These are phyloP conservation scores for Troilus luridus DNA, from an alignment of 2,888 invertebrate species.

Conservation along the genomic window DNA sequence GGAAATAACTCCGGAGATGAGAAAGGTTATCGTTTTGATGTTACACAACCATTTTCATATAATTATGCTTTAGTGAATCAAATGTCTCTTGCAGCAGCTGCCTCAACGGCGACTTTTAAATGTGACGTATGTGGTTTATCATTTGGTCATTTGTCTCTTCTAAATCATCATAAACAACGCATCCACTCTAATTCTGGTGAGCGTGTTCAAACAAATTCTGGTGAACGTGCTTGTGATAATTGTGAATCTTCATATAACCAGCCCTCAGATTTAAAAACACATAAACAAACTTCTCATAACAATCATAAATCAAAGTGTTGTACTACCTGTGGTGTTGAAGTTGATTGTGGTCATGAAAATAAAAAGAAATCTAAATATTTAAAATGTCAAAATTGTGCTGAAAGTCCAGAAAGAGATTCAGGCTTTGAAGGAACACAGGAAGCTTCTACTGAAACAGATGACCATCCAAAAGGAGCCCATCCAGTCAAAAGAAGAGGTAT, in stretches of 20 bases:
- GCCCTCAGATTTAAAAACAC: constrained; percentile 71
- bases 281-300: constrained; percentile 67
- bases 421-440: constrained; percentile 64
- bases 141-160: constrained; percentile 84
- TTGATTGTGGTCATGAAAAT: constrained; percentile 66
- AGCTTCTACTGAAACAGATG: constrained; percentile 63
- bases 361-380: constrained; percentile 67
- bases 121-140: constrained; percentile 90
- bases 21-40: constrained; percentile 72
- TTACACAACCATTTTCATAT: constrained; percentile 71
- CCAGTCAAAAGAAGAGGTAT: constrained; percentile 87
- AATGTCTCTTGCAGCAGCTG: constrained; percentile 80
- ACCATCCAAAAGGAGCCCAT: constrained; percentile 73
- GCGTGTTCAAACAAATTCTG: constrained; percentile 63
- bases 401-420: constrained; percentile 62
- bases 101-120: constrained; percentile 85
- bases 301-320: constrained; percentile 64
- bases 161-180: constrained; percentile 90
- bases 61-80: constrained; percentile 90
- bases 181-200: constrained; percentile 72
- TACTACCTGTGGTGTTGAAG: constrained; percentile 67
- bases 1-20: constrained; percentile 71
- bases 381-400: constrained; percentile 67
- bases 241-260: constrained; percentile 71
- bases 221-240: constrained; percentile 71